phyloP scores from a whole-genome alignment of 2,888 invertebrate genomes.

The Halocaridina rubra region DNA sequence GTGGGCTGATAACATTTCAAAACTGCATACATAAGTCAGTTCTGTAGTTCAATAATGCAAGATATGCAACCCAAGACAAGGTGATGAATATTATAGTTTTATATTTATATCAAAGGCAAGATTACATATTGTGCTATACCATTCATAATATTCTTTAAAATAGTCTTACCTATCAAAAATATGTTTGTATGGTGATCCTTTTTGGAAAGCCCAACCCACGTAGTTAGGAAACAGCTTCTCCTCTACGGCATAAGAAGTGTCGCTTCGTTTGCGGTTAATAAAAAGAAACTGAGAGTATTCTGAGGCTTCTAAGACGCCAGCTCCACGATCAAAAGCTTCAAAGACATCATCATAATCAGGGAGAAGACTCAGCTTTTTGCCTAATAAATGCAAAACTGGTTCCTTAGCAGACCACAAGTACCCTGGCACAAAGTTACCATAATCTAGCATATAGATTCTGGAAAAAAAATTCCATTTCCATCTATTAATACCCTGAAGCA shows the following conservation, averaged over 20 bases:
- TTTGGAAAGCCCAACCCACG: slow-evolving; percentile 38
- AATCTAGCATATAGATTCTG: slow-evolving; percentile 46
- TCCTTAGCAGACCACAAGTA: slow-evolving; percentile 30
- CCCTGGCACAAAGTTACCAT: slow-evolving; percentile 43
- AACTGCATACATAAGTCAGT: too few species aligned
- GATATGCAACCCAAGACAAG: too few species aligned
- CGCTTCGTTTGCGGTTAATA: slow-evolving; percentile 6
- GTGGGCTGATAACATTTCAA: too few species aligned
- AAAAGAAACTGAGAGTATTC: slow-evolving; percentile 36
- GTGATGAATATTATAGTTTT: too few species aligned
- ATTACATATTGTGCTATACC: too few species aligned
- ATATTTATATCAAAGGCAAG: too few species aligned
- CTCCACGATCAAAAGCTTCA: slow-evolving; percentile 17
- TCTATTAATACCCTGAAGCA: neutral
- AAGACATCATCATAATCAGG: slow-evolving; percentile 14
- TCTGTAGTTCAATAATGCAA: too few species aligned
- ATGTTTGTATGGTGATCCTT: slow-evolving; percentile 1
- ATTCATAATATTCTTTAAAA: too few species aligned
- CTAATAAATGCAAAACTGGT: slow-evolving; percentile 9
- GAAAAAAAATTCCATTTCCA: neutral
- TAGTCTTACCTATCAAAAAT: slow-evolving; percentile 25
- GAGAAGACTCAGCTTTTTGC: slow-evolving; percentile 1
- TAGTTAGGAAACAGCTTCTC: slow-evolving; percentile 43
- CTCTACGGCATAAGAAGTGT: slow-evolving; percentile 24
- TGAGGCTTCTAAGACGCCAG: slow-evolving; percentile 31